phyloP scores from a whole-genome alignment of 2,113 vertebrate species.

The Pituophis catenifer region DNA sequence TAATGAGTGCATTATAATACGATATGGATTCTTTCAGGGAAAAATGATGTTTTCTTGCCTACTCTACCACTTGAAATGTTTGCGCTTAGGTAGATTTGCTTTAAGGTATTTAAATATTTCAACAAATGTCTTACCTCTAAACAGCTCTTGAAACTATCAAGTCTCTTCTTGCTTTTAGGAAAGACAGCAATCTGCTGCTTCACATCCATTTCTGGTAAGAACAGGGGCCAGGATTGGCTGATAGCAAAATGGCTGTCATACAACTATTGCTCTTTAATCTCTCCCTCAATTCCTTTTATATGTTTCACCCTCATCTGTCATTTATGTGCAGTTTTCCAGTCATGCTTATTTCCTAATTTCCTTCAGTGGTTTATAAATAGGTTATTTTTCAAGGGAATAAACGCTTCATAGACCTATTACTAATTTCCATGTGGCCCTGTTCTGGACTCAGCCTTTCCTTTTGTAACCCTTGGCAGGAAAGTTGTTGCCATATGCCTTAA shows the following conservation, averaged over 20 bases:
- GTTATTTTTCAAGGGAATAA: background rate
- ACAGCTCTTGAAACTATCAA: background rate
- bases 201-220: background rate
- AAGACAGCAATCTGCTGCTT: background rate
- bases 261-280: background rate
- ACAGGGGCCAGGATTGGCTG: background rate
- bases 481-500: background rate
- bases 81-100: constrained; percentile 56
- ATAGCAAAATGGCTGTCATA: background rate
- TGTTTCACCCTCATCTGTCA: background rate
- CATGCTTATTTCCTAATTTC: background rate
- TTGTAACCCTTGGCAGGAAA: background rate
- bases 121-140: constrained; percentile 34
- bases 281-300: background rate
- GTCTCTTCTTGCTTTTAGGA: background rate
- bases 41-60: constrained; percentile 64
- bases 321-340: background rate
- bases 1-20: constrained; percentile 60
- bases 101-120: constrained; percentile 71
- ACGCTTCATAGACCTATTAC: background rate
- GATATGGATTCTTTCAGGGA: constrained; percentile 62
- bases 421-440: background rate
- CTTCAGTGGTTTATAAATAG: background rate
- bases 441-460: background rate
- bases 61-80: constrained; percentile 69